These are phyloP conservation scores for Trigoniulus corallinus DNA, from an alignment of 1,140 invertebrate species.

Conservation along the genomic window DNA sequence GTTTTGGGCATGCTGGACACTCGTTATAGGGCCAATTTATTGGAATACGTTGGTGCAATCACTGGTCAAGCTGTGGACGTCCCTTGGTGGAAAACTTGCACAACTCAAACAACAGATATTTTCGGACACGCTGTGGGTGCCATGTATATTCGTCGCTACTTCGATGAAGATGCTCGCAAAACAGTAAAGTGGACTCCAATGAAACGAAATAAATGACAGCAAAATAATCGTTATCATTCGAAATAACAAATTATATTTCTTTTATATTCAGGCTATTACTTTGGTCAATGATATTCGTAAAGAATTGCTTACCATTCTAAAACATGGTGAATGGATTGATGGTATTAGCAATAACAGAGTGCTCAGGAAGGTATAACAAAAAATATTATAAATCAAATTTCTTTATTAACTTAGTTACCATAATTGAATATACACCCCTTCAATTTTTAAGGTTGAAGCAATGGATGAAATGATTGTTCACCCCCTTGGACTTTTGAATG, in stretches of 20 bases:
- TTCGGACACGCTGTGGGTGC: constrained; percentile 20
- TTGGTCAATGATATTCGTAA: constrained; percentile 4
- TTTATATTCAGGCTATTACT: not conserved
- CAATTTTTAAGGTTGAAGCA: not conserved
- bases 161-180: constrained; percentile 16
- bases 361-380: not conserved
- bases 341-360: not conserved
- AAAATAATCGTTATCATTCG: too few species aligned
- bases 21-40: constrained; percentile 45
- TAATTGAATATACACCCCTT: too few species aligned
- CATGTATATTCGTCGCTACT: constrained; percentile 17
- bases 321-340: constrained; percentile 8
- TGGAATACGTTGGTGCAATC: constrained; percentile 51
- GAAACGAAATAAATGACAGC: too few species aligned
- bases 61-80: constrained; percentile 55
- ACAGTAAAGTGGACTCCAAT: too few species aligned
- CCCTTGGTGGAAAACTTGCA: constrained; percentile 68
- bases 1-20: constrained; percentile 35
- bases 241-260: too few species aligned
- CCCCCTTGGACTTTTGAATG: constrained; percentile 4
- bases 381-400: not conserved
- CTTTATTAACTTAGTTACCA: constrained; percentile 1
- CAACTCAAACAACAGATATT: constrained; percentile 50
- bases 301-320: constrained; percentile 5
- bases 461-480: constrained; percentile 11